Base-by-base conservation (phyloP, 1,140 invertebrate genomes). In the Bombus fervidus region DNA sequence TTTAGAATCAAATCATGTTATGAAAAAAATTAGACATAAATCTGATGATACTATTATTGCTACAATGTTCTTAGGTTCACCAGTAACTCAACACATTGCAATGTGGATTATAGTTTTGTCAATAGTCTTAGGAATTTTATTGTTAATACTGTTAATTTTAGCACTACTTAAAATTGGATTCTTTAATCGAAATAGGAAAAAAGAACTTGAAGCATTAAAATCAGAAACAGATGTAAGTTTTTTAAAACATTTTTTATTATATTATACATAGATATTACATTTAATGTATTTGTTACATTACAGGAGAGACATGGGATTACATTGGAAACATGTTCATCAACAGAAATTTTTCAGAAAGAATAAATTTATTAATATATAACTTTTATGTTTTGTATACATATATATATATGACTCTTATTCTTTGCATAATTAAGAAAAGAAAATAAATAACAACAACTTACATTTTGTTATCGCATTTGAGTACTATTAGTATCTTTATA, bases 91-190 rank as follows among this genome's bases (percentile, higher is more conserved):
- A 72, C 81, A 78, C 57, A 82, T 95, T 77, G 92, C 92, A 1
- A 69, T 88, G 34, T 95, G 94, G 95, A 93, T 95, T 81, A 91
- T 95, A 59, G 86, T 90, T 22, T 37, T 94, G n/a, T 93, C 95
- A n/a, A 85, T 94, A 34, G 81, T 94, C 47, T 75, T 94, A 25
- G 95, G 95, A 25, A 84, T 95, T 74, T 43, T 94, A 34, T 47
- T 95, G 25, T 81, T 95, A 13, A 81, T 92, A n/a, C 34, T 95
- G 4, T 41, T 95, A 9, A 87, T 90, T 47, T 74, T 93, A 37
- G 91, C 85, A 72, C 87, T 95, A 8, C 81, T 94, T 62, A 94
- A 94, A 89, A 86, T 95, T 41, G 95, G 95, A 41, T 95, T 95
- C 79, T 95, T 95, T 68, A 88, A 93, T 53, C 86, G 94, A 79